phyloP scores from a whole-genome alignment of 2,888 invertebrate genomes.

The Mechanitis mazaeus region DNA sequence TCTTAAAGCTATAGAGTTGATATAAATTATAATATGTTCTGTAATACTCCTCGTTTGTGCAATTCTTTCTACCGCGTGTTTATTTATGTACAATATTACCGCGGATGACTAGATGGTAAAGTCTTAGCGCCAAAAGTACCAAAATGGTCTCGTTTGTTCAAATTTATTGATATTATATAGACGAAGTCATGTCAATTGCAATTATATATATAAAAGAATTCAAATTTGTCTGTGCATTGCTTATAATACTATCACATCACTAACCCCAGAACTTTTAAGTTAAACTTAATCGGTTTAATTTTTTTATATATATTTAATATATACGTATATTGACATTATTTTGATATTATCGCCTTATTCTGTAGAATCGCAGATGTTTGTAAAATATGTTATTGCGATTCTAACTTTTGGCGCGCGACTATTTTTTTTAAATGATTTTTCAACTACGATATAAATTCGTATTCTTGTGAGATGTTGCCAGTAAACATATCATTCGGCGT shows the following conservation, averaged over 20 bases:
- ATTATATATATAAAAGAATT: background rate
- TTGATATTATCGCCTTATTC: constrained; percentile 6
- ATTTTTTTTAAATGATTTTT: constrained; percentile 25
- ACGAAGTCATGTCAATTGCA: background rate
- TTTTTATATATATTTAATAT: background rate
- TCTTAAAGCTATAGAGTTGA: constrained; percentile 68
- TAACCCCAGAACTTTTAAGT: background rate
- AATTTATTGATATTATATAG: background rate
- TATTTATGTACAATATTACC: constrained; percentile 30
- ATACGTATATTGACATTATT: background rate
- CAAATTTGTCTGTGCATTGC: background rate
- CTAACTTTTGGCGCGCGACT: constrained; percentile 32
- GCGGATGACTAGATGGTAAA: constrained; percentile 33
- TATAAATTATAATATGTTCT: constrained; percentile 60
- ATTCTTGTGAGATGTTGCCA: constrained; percentile 70
- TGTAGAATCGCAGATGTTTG: constrained; percentile 16
- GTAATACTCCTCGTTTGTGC: constrained; percentile 67
- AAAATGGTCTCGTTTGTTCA: constrained; percentile 1
- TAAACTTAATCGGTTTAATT: background rate
- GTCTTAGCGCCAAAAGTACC: constrained; percentile 14
- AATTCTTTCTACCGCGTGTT: constrained; percentile 40
- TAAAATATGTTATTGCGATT: constrained; percentile 18
- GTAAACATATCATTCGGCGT: constrained; percentile 74
- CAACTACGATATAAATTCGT: constrained; percentile 70
- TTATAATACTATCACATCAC: constrained; percentile 3